Evolutionary conservation across 2,113 vertebrate genomes (phyloP).

Genomic region (Pantherophis guttatus): DNA sequence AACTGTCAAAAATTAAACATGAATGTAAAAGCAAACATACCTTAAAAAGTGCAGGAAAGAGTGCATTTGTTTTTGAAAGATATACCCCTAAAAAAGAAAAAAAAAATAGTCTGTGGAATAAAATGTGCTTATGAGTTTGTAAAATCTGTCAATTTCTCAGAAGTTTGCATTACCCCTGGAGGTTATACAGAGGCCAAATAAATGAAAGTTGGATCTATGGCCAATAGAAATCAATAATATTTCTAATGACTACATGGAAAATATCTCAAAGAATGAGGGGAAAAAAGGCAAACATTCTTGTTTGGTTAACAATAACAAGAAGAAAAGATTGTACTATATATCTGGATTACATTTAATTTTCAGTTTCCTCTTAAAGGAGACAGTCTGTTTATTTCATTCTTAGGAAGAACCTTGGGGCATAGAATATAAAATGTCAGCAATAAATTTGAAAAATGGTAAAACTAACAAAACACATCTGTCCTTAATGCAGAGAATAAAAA

Average conservation of each 20-base stretch:
- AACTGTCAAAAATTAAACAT: background rate
- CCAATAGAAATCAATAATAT: background rate
- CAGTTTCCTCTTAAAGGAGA: constrained; percentile 16
- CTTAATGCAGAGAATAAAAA: constrained; percentile 30
- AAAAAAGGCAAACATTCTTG: background rate
- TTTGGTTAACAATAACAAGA: background rate
- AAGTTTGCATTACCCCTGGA: background rate
- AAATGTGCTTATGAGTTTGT: background rate
- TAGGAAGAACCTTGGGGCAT: constrained; percentile 1
- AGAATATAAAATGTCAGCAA: constrained; percentile 18
- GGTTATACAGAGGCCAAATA: background rate
- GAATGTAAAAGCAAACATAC: background rate
- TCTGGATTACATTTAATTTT: constrained; percentile 14
- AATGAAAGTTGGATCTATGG: background rate
- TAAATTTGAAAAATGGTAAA: constrained; percentile 37
- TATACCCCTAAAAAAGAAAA: background rate
- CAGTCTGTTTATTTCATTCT: constrained; percentile 1
- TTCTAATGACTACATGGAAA: background rate
- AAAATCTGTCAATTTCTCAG: background rate
- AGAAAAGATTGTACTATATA: background rate
- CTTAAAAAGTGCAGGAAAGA: background rate
- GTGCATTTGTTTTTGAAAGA: background rate
- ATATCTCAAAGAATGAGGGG: background rate
- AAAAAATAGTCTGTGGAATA: background rate
- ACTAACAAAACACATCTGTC: constrained; percentile 40